These are phyloP conservation scores for Sylvilagus floridanus DNA, from an alignment of 2,797 vertebrate genomes.

Conservation along the genomic window DNA sequence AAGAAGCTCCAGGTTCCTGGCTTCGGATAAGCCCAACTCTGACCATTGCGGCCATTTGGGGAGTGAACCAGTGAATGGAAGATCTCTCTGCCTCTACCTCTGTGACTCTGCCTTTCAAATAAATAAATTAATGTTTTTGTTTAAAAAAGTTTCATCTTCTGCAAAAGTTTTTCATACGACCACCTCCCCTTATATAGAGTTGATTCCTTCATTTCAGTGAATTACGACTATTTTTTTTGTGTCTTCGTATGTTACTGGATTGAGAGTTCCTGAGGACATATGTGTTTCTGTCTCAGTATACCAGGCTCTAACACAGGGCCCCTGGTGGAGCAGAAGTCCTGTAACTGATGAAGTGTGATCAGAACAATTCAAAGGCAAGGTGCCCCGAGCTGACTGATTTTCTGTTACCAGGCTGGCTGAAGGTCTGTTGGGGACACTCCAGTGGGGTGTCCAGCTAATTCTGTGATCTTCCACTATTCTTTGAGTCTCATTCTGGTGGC, in stretches of 20 bases:
- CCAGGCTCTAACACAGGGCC: background rate
- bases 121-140: too few relatives aligned
- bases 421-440: background rate
- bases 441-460: background rate
- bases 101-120: background rate
- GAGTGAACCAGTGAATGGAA: too few relatives aligned
- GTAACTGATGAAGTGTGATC: background rate
- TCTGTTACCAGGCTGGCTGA: background rate
- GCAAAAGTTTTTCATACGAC: background rate
- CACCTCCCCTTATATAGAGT: background rate
- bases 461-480: background rate
- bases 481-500: background rate
- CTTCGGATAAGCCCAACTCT: too few relatives aligned
- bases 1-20: too few relatives aligned
- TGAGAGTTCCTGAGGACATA: background rate
- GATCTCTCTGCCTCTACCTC: too few relatives aligned
- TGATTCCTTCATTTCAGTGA: background rate
- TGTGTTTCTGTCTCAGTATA: background rate
- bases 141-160: too few relatives aligned
- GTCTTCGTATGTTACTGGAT: background rate
- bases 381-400: background rate
- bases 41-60: too few relatives aligned
- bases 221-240: conserved; percentile 18
- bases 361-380: background rate
- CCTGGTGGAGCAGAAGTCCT: background rate